Conservation (phyloP, 2,113 vertebrate species). For the Brienomyrus brachyistius region DNA sequence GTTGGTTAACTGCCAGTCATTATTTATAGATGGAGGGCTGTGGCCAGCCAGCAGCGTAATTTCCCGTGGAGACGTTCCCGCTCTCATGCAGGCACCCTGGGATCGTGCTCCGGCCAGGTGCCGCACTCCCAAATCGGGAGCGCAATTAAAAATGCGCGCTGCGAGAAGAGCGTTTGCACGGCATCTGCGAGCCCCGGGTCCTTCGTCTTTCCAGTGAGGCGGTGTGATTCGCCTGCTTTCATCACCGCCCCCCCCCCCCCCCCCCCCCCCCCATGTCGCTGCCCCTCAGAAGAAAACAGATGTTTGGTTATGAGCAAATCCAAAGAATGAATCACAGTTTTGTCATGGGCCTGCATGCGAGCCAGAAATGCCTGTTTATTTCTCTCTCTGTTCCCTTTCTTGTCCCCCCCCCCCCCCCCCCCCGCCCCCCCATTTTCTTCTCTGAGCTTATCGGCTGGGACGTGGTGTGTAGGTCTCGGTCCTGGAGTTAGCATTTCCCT, state of each 20-base stretch:
- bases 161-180: neutral
- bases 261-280: neutral
- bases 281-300: conserved; percentile 3
- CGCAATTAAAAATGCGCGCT: neutral
- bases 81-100: neutral
- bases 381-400: neutral
- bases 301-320: neutral
- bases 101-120: neutral
- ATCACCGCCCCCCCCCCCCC: neutral
- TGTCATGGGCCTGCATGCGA: neutral
- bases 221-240: neutral
- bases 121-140: neutral
- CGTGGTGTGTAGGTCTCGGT: neutral
- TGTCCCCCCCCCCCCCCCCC: neutral
- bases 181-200: neutral
- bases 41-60: neutral
- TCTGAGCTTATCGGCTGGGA: neutral
- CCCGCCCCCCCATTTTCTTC: neutral
- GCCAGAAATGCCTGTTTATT: neutral
- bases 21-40: neutral
- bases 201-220: neutral
- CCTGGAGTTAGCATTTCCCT: neutral
- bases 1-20: neutral
- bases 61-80: neutral
- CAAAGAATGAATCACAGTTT: neutral